Base-by-base conservation (phyloP, 2,113 vertebrate species). In the Phainopepla nitens region DNA sequence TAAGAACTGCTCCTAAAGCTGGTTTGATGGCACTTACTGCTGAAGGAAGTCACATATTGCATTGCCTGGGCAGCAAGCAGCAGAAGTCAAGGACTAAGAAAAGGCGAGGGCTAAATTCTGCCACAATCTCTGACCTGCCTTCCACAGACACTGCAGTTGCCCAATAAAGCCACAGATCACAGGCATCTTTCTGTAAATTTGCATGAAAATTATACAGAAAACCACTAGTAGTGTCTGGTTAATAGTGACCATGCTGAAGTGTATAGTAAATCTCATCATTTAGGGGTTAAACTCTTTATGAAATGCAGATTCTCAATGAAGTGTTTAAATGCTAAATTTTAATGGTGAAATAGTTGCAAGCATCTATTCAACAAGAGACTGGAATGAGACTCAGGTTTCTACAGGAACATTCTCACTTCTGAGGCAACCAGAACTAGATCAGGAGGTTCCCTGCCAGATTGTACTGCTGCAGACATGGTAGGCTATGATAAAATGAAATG, bases 191-290 rank as follows among this genome's bases (percentile, higher is more conserved):
- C 58, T 61, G 18, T 39, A 42, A 41, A 47, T 47, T 6, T 44
- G 11, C 15, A 62, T 10, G 20, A 73, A 42, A 72, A 50, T 24
- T 5, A 44, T 3, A 44, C 0, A 45, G 42, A 36, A 54, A 39
- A 9, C 14, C 8, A 64, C 3, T 11, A 31, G 9, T 7, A 42
- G 9, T 13, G 22, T 47, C 9, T 36, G 35, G 13, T 47, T 83
- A 23, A 33, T 24, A 42, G n/a, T 4, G 24, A 45, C 23, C 27
- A 3, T 13, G 28, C 56, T 78, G 44, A 58, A 87, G 16, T 9
- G 9, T 27, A 6, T 0, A 31, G 23, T 19, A 24, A 19, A 35
- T 8, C 11, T 39, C 1, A 1, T 18, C 3, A 31, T 15, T 75
- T 27, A 24, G 31, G 49, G 9, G 9, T 27, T 87, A 64, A 51